These are phyloP conservation scores for Ophraella communa DNA, from an alignment of 2,888 invertebrate genomes.

Conservation along the genomic window DNA sequence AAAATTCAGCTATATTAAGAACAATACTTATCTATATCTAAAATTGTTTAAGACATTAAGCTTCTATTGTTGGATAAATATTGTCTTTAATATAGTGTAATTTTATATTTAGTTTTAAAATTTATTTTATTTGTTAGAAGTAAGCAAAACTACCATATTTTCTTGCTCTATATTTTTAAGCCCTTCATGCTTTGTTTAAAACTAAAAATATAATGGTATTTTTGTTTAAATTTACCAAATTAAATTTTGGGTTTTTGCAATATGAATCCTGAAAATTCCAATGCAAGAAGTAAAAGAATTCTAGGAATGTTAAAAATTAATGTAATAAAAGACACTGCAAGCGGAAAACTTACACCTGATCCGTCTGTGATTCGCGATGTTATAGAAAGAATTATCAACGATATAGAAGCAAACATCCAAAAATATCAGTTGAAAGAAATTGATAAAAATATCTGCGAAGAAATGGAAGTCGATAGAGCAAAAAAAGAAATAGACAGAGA, in stretches of 20 bases:
- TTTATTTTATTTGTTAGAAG: no score
- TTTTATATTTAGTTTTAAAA: no score
- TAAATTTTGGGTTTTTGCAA: constrained; percentile 3
- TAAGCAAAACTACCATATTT: background rate
- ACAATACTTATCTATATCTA: background rate
- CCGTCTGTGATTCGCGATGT: constrained; percentile 11
- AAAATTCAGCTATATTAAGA: no score
- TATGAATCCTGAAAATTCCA: background rate
- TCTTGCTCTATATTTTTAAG: background rate
- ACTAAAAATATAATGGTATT: background rate
- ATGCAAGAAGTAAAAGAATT: constrained; percentile 2
- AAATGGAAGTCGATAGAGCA: background rate
- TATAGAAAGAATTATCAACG: constrained; percentile 5
- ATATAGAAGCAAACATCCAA: background rate
- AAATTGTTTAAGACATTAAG: background rate
- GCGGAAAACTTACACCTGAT: constrained; percentile 10
- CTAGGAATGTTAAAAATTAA: constrained; percentile 12
- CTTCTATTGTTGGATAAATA: no score
- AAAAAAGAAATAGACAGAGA: no score
- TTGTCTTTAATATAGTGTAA: no score
- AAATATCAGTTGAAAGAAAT: constrained; percentile 1
- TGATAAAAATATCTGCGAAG: background rate
- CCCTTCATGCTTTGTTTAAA: background rate
- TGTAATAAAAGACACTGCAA: constrained; percentile 10
- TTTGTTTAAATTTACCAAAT: constrained; percentile 12